Conservation (phyloP, 2,797 vertebrate species). For the Pseudomugil gertrudae region DNA sequence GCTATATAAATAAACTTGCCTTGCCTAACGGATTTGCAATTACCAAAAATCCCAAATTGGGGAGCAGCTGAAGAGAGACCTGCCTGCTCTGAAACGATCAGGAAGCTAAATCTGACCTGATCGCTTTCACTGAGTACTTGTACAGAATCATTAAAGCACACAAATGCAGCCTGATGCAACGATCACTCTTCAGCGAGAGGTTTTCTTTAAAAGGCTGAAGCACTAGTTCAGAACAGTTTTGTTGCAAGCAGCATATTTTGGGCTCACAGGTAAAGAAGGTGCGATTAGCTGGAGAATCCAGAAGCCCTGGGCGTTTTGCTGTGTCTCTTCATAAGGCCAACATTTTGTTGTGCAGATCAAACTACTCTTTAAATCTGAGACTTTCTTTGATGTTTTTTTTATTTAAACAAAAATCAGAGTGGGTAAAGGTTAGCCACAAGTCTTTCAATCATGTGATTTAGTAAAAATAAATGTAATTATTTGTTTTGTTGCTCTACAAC, state of each 20-base stretch:
- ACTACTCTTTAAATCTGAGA: slow-evolving; percentile 58
- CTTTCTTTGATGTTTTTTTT: slow-evolving; percentile 45
- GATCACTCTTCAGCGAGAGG: not conserved
- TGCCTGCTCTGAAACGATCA: not conserved
- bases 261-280: slow-evolving; percentile 26
- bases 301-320: slow-evolving; percentile 19
- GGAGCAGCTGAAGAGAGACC: not conserved
- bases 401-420: slow-evolving; percentile 13
- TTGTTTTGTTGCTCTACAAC: not conserved
- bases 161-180: not conserved
- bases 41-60: not conserved
- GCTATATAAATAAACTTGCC: too few species aligned
- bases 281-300: slow-evolving; percentile 23
- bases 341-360: slow-evolving; percentile 53
- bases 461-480: slow-evolving; percentile 4
- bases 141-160: slow-evolving; percentile 9
- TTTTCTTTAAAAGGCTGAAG: slow-evolving; percentile 15
- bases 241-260: not conserved
- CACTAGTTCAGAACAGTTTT: not conserved
- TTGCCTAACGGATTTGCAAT: not conserved
- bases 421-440: slow-evolving; percentile 46
- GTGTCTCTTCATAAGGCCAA: slow-evolving; percentile 57
- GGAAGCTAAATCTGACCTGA: too few species aligned
- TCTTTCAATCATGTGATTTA: slow-evolving; percentile 39
- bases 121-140: too few species aligned